Evolutionary conservation across 2,888 invertebrate genomes (phyloP).

Genomic region (Orthosia gracilis): DNA sequence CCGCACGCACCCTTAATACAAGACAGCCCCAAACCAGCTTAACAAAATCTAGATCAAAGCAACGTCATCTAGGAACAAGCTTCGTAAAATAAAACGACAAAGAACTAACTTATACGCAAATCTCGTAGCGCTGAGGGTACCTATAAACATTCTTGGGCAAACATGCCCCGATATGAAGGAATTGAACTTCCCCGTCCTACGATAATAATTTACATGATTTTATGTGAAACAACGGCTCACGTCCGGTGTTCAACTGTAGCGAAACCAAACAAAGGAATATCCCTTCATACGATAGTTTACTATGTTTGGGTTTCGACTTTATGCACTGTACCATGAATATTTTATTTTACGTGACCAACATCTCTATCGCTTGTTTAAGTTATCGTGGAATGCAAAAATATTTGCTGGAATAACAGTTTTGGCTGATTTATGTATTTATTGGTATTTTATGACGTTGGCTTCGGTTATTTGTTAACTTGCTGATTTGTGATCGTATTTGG

Average conservation of each 20-base stretch:
- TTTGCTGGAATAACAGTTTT: constrained; percentile 58
- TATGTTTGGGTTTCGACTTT: constrained; percentile 61
- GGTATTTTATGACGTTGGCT: constrained; percentile 26
- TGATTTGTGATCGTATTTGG: constrained; percentile 3
- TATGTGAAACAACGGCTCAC: constrained; percentile 61
- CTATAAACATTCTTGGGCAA: constrained; percentile 55
- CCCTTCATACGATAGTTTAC: constrained; percentile 65
- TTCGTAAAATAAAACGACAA: constrained; percentile 33
- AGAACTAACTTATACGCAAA: constrained; percentile 53
- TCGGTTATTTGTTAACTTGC: constrained; percentile 13
- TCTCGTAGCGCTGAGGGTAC: constrained; percentile 37
- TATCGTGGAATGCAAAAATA: constrained; percentile 61
- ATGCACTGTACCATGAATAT: constrained; percentile 69
- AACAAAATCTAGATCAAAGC: constrained; percentile 48
- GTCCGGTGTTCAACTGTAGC: constrained; percentile 53
- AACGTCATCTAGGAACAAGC: background rate
- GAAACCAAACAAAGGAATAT: constrained; percentile 67
- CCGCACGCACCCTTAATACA: constrained; percentile 17
- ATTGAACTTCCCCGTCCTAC: constrained; percentile 62
- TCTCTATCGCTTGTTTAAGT: constrained; percentile 65
- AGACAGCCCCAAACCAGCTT: constrained; percentile 23
- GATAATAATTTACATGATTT: constrained; percentile 68
- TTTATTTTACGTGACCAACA: constrained; percentile 70
- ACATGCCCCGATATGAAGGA: constrained; percentile 51
- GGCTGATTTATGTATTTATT: constrained; percentile 59